Evolutionary conservation across 2,888 invertebrate species (phyloP).

Genomic region (Archaeoteleia sp.): DNA sequence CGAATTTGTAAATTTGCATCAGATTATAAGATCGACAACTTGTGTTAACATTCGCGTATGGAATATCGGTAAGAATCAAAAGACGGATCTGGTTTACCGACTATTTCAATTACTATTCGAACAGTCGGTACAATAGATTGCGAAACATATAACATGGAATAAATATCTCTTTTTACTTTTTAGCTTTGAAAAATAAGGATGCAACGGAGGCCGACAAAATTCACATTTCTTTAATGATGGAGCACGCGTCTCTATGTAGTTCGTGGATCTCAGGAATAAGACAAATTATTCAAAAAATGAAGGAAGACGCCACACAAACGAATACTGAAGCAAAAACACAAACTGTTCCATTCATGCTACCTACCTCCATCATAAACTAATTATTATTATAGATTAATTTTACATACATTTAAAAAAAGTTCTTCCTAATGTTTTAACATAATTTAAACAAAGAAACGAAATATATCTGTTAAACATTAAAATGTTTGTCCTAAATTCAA

Average conservation of each 20-base stretch:
- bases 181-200: slow-evolving; percentile 77
- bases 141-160: slow-evolving; percentile 1
- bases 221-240: slow-evolving; percentile 79
- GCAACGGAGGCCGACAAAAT: slow-evolving; percentile 78
- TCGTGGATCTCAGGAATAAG: slow-evolving; percentile 81
- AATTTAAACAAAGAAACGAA: too few relatives aligned
- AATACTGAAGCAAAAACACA: slow-evolving; percentile 5
- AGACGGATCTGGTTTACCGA: too few relatives aligned
- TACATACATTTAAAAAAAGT: too few relatives aligned
- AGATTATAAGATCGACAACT: too few relatives aligned
- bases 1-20: too few relatives aligned
- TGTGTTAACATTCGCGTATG: too few relatives aligned
- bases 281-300: slow-evolving; percentile 76
- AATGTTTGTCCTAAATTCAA: neutral
- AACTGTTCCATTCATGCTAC: too few relatives aligned
- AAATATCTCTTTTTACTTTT: slow-evolving; percentile 56
- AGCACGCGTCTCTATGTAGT: slow-evolving; percentile 78
- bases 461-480: too few relatives aligned
- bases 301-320: slow-evolving; percentile 46
- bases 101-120: neutral
- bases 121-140: neutral
- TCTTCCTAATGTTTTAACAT: too few relatives aligned
- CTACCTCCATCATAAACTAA: too few relatives aligned
- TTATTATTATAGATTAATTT: too few relatives aligned
- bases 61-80: too few relatives aligned